phyloP scores from a whole-genome alignment of 2,113 vertebrate genomes.

The Promerops cafer region DNA sequence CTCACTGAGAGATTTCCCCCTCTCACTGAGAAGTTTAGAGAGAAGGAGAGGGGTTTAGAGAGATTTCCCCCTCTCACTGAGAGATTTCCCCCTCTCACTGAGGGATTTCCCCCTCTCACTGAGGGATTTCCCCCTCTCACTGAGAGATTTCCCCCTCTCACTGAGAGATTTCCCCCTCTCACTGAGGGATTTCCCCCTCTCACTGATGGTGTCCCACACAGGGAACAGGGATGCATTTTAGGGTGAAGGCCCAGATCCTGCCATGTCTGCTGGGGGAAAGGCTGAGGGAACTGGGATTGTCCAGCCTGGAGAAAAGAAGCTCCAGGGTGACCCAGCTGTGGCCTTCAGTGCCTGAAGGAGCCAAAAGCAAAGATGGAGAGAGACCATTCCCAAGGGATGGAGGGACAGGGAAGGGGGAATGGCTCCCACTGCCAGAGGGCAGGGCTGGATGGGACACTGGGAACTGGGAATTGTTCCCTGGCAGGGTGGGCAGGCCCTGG shows the following conservation, averaged over 20 bases:
- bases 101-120: no score
- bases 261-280: neutral
- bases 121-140: no score
- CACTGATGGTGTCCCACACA: fast-evolving
- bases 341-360: neutral
- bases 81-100: no score
- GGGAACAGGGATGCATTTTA: neutral
- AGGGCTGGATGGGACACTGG: neutral
- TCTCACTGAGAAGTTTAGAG: no score
- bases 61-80: no score
- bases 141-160: no score
- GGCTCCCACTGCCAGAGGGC: neutral
- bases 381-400: neutral
- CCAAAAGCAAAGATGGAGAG: neutral
- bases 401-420: neutral
- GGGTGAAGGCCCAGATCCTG: neutral
- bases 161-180: no score
- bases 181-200: no score
- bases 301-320: neutral
- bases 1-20: fast-evolving
- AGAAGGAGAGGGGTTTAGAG: no score
- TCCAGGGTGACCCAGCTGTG: neutral
- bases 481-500: neutral
- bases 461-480: neutral
- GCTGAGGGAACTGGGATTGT: neutral